These are phyloP conservation scores for Brenthis ino DNA, from an alignment of 2,888 invertebrate genomes.

Conservation along the genomic window DNA sequence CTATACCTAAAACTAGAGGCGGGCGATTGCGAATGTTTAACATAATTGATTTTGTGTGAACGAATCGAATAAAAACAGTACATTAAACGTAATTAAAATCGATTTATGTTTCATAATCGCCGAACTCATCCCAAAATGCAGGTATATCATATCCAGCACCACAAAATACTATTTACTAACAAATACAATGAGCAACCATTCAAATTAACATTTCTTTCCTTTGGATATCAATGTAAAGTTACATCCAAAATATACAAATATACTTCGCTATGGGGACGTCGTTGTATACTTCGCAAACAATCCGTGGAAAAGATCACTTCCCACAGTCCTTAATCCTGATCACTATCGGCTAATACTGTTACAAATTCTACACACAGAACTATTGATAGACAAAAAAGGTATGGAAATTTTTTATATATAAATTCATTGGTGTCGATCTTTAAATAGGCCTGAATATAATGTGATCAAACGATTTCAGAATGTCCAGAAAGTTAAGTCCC, in stretches of 20 bases:
- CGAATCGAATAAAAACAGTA: constrained; percentile 35
- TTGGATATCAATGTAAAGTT: constrained; percentile 67
- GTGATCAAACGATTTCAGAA: constrained; percentile 18
- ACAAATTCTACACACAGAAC: constrained; percentile 20
- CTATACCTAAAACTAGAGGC: constrained; percentile 40
- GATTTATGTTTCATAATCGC: constrained; percentile 19
- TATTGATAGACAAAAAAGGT: background rate
- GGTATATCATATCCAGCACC: constrained; percentile 63
- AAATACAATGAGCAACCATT: constrained; percentile 79
- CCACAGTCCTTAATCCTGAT: constrained; percentile 47
- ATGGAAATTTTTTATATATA: background rate
- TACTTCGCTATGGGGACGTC: constrained; percentile 59
- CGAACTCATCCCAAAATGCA: constrained; percentile 28
- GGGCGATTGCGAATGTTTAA: constrained; percentile 12
- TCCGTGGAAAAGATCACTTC: constrained; percentile 55
- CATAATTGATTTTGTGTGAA: constrained; percentile 20
- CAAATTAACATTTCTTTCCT: constrained; percentile 60
- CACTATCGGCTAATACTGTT: constrained; percentile 36
- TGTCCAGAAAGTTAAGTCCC: constrained; percentile 43
- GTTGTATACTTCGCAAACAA: constrained; percentile 38
- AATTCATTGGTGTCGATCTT: background rate
- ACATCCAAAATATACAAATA: constrained; percentile 78
- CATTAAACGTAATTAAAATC: background rate
- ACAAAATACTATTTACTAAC: constrained; percentile 68
- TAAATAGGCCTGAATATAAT: constrained; percentile 20